phyloP scores from a whole-genome alignment of 1,140 invertebrate genomes.

The Lethrus apterus region DNA sequence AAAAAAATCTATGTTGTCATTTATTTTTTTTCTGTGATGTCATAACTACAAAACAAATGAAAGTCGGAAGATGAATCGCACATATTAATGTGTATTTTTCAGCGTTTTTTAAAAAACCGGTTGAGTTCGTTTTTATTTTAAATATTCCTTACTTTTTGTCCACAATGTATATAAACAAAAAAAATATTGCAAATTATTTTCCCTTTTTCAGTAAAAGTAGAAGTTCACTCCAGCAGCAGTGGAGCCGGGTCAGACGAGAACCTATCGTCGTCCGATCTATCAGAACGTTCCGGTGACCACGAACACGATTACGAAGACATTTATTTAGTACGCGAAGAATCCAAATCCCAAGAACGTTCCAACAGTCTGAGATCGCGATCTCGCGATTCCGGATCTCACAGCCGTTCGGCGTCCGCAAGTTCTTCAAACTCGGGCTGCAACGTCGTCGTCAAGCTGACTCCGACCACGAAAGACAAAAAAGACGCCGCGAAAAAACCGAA shows the following conservation, averaged over 20 bases:
- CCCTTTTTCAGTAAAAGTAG: conserved; percentile 51
- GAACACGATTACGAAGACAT: conserved; percentile 72
- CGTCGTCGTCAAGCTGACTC: conserved; percentile 34
- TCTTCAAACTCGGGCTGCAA: conserved; percentile 42
- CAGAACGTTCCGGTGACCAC: conserved; percentile 43
- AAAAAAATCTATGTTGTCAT: too few species aligned
- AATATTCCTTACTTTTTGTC: too few species aligned
- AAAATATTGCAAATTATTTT: neutral
- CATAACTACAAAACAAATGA: too few species aligned
- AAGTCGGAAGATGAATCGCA: neutral
- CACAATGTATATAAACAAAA: too few species aligned
- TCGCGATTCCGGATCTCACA: conserved; percentile 59
- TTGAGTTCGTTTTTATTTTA: neutral
- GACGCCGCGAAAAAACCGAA: conserved; percentile 24
- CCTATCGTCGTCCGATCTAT: conserved; percentile 48
- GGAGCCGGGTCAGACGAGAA: conserved; percentile 54
- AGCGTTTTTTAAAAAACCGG: neutral
- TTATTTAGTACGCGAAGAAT: conserved; percentile 57
- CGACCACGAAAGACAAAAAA: conserved; percentile 14
- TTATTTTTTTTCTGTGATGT: too few species aligned
- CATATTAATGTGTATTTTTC: neutral
- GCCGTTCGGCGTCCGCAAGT: conserved; percentile 53
- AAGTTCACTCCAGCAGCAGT: conserved; percentile 55
- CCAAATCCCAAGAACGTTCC: conserved; percentile 19
- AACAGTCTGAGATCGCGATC: conserved; percentile 46